Conservation (phyloP, 2,113 vertebrate species). For the Urocitellus parryii region DNA sequence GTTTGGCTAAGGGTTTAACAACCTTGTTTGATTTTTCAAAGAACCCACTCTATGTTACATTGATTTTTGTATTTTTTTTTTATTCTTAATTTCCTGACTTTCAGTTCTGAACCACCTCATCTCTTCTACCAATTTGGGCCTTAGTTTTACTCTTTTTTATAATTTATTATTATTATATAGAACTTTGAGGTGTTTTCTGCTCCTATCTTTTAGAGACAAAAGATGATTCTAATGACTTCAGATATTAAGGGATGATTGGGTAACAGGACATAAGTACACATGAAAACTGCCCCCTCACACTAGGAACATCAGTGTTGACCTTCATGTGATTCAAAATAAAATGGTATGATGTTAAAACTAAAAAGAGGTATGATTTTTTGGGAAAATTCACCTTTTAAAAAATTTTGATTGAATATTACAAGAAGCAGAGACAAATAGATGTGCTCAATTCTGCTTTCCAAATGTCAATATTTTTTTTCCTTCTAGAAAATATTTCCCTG, state of each 20-base stretch:
- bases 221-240: neutral
- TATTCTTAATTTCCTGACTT: too few relatives aligned
- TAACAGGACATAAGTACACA: neutral
- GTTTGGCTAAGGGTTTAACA: too few relatives aligned
- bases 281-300: neutral
- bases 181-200: neutral
- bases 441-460: neutral
- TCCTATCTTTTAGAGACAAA: neutral
- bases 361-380: neutral
- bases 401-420: slow-evolving; percentile 14
- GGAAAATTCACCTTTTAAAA: neutral
- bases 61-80: too few relatives aligned
- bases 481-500: slow-evolving; percentile 40
- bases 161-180: too few relatives aligned
- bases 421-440: slow-evolving; percentile 13
- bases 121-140: too few relatives aligned
- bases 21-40: too few relatives aligned
- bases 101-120: too few relatives aligned
- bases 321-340: slow-evolving; percentile 17
- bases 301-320: neutral
- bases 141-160: too few relatives aligned
- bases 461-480: neutral
- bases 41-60: too few relatives aligned
- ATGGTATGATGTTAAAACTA: neutral
- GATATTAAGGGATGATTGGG: neutral